Base-by-base conservation (phyloP, 2,113 vertebrate species). In the Nannobrachium achirus region DNA sequence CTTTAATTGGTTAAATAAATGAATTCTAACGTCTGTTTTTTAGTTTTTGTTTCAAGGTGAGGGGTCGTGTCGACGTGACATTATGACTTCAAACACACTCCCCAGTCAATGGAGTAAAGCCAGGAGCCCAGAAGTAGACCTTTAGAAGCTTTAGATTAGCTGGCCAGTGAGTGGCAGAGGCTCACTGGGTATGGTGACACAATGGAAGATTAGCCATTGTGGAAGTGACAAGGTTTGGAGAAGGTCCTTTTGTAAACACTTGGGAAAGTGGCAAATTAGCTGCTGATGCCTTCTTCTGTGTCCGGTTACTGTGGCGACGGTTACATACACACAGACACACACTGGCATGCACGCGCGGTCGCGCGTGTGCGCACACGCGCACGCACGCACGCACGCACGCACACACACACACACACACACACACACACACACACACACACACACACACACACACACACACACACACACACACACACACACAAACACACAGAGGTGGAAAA, bases 171-270 rank as follows among this genome's bases (percentile, higher is more conserved):
- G n/a, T n/a, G n/a, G n/a, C n/a, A n/a, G n/a, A n/a, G n/a, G n/a
- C n/a, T n/a, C n/a, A n/a, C n/a, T n/a, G n/a, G n/a, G n/a, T n/a
- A n/a, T n/a, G 69, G 73, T 65, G 66, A 82, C 68, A 87, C 84
- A 91, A 85, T 84, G 55, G 64, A 75, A 64, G 73, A 83, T 85
- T 82, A 80, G 64, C 79, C 75, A 88, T 90, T 90, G 82, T 83
- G 16, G 66, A 79, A 73, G 71, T 83, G 81, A 85, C 83, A 78
- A 62, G 20, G 50, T 83, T 83, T 69, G 75, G 79, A 64, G 1
- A 77, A 53, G 58, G 68, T 56, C 45, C 71, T 74, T 78, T 81
- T 63, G 66, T 78, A 63, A 46, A 75, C 41, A 71, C 71, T 66
- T 80, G 55, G 80, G 79, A 80, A 73, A 80, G 69, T 71, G 50